Percentiles rank a stretch among this genome's conserved stretches.
Evolutionary conservation across 2,888 invertebrate species (phyloP).

Genomic region (Brachypterus glaber): DNA sequence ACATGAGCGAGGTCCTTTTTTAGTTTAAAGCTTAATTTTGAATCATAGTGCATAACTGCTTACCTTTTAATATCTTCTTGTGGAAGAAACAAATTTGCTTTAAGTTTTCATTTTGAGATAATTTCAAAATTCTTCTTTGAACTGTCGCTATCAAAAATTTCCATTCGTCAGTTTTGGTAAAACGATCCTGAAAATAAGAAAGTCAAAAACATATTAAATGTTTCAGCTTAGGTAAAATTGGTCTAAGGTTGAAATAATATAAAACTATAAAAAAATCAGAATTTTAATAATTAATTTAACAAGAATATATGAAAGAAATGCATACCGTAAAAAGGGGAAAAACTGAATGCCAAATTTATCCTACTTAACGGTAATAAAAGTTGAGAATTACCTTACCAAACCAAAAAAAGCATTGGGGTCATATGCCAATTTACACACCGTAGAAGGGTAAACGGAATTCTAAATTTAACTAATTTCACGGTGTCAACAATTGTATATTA

Average conservation of each 20-base stretch:
- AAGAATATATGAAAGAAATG: not conserved
- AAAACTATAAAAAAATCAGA: not conserved
- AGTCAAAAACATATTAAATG: too few relatives aligned
- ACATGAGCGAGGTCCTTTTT: too few relatives aligned
- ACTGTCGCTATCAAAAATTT: slow-evolving; percentile 38
- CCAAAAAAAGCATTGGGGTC: too few relatives aligned
- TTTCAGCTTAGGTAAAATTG: slow-evolving; percentile 1
- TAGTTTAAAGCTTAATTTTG: too few relatives aligned
- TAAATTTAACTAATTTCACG: too few relatives aligned
- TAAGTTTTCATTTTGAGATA: slow-evolving; percentile 31
- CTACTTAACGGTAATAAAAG: too few relatives aligned
- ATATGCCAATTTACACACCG: too few relatives aligned
- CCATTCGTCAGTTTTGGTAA: slow-evolving; percentile 40
- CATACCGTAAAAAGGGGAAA: slow-evolving; percentile 1
- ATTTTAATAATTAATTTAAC: slow-evolving; percentile 2
- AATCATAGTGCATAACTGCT: too few relatives aligned
- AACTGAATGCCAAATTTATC: not conserved
- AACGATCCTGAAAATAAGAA: slow-evolving; percentile 40
- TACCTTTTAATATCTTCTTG: slow-evolving; percentile 37
- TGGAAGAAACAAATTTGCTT: slow-evolving; percentile 36
- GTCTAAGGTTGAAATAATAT: not conserved
- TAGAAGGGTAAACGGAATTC: too few relatives aligned
- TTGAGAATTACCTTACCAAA: too few relatives aligned
- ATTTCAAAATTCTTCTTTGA: slow-evolving; percentile 36
- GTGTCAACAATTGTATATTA: too few relatives aligned